Evolutionary conservation across 1,140 invertebrate genomes (phyloP).

Genomic region (Zaprionus gabonicus): DNA sequence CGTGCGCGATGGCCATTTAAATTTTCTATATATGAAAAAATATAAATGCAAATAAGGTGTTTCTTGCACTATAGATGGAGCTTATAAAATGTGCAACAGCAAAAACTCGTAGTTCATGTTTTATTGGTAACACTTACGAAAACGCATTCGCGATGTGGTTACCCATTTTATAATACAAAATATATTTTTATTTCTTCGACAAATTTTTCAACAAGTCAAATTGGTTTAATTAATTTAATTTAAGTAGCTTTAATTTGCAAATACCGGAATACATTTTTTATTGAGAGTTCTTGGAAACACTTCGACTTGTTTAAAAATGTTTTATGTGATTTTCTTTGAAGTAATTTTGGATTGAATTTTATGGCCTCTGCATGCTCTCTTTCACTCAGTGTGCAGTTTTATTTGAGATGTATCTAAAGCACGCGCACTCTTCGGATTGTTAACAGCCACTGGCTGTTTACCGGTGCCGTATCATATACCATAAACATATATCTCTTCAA

Average conservation of each 20-base stretch:
- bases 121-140: no score
- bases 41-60: no score
- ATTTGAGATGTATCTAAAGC: no score
- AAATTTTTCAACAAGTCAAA: neutral
- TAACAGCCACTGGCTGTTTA: neutral
- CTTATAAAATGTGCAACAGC: no score
- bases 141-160: no score
- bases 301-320: neutral
- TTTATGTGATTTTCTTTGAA: neutral
- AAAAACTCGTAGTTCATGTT: no score
- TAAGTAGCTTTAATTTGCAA: neutral
- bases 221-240: neutral
- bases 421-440: neutral
- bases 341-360: conserved; percentile 4
- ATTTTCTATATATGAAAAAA: no score
- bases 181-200: no score
- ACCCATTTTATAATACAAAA: no score
- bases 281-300: neutral
- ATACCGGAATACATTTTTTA: neutral
- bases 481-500: conserved; percentile 38
- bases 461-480: neutral
- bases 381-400: neutral
- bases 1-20: no score
- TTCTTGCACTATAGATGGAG: no score
- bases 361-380: conserved; percentile 1